phyloP scores from a whole-genome alignment of 2,797 vertebrate species.

The Sphenodon punctatus region DNA sequence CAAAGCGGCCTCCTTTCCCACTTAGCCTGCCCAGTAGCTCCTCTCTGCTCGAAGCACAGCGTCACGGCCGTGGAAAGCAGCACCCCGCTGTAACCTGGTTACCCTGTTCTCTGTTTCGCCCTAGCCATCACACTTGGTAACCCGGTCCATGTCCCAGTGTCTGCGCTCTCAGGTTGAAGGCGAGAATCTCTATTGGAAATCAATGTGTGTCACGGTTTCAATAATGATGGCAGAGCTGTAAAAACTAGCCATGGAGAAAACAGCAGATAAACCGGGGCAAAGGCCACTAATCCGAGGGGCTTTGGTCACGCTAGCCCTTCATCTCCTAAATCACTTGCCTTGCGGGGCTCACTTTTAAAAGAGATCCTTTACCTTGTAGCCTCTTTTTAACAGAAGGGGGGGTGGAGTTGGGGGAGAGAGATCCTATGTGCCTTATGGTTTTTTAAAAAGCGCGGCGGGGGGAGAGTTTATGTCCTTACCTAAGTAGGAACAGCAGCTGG shows the following conservation, averaged over 20 bases:
- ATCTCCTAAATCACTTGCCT: not conserved
- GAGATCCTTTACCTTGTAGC: not conserved
- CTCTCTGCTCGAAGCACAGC: no score
- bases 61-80: no score
- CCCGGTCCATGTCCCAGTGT: not conserved
- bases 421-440: not conserved
- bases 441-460: no score
- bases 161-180: not conserved
- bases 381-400: not conserved
- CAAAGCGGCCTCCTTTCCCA: no score
- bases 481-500: not conserved
- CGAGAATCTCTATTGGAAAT: constrained; percentile 6
- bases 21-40: no score
- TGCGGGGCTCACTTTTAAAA: not conserved
- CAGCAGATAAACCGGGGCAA: not conserved
- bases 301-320: not conserved
- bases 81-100: not conserved
- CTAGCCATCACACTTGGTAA: not conserved
- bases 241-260: constrained; percentile 26
- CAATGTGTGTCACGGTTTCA: constrained; percentile 26
- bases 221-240: not conserved
- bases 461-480: not conserved
- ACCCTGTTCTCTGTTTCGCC: not conserved
- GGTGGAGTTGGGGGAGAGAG: no score
- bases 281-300: not conserved